phyloP scores from a whole-genome alignment of 1,140 invertebrate species.

The Rhyacophila brunnea region DNA sequence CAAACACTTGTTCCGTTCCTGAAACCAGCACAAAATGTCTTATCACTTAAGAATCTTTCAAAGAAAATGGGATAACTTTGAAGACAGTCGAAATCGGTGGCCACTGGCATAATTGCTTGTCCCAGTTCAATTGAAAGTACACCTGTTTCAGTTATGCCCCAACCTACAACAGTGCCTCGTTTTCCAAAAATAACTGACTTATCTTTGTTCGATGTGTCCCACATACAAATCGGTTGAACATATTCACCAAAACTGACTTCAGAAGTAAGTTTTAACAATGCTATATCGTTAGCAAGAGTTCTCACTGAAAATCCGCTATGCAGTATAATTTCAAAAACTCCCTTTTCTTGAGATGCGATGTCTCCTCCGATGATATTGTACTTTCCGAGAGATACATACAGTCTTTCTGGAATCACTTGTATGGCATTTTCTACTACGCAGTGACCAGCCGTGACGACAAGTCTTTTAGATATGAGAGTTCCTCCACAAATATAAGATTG shows the following conservation, averaged over 20 bases:
- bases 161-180: slow-evolving; percentile 20
- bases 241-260: slow-evolving; percentile 21
- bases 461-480: slow-evolving; percentile 12
- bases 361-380: slow-evolving; percentile 26
- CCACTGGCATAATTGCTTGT: slow-evolving; percentile 40
- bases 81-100: slow-evolving; percentile 38
- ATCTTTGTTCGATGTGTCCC: slow-evolving; percentile 11
- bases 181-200: slow-evolving; percentile 19
- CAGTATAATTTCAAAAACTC: slow-evolving; percentile 14
- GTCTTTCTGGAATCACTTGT: slow-evolving; percentile 17
- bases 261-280: slow-evolving; percentile 15
- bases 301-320: slow-evolving; percentile 9
- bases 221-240: slow-evolving; percentile 25
- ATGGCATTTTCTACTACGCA: slow-evolving; percentile 22
- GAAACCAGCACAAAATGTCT: slow-evolving; percentile 20
- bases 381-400: slow-evolving; percentile 23
- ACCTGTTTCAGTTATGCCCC: slow-evolving; percentile 11
- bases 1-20: slow-evolving; percentile 34
- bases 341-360: slow-evolving; percentile 20
- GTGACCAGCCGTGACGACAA: slow-evolving; percentile 26
- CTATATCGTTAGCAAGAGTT: slow-evolving; percentile 26
- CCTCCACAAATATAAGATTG: slow-evolving; percentile 27
- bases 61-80: slow-evolving; percentile 36
- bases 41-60: slow-evolving; percentile 5
- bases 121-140: neutral